Base-by-base conservation (phyloP, 2,113 vertebrate species). In the Apodemus speciosus region DNA sequence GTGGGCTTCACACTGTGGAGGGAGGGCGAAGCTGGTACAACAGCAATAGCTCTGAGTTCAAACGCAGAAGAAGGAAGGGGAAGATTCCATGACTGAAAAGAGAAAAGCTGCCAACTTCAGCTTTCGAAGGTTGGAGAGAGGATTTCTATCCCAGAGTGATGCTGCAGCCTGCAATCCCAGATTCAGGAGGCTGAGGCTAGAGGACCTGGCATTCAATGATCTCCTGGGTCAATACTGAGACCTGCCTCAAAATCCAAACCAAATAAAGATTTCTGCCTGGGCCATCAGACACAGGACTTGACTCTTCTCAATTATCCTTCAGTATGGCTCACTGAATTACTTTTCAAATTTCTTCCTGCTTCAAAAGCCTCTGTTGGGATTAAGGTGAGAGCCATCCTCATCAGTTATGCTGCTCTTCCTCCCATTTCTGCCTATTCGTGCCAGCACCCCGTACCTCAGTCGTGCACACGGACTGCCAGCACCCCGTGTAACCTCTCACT, bases 51-150 rank as follows among this genome's bases (percentile, higher is more conserved):
- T 95, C 53, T 38, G 20, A 14, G 58, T 80, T 72, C 49, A 90
- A 79, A 0, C 64, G 71, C 56, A 95, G 32, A 30, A 27, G 60
- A 62, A 60, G 20, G 18, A 85, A 80, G 89, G 43, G 14, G 13
- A 93, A 20, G 16, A 25, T 43, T 43, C 75, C n/a, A 46, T 5
- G 25, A 40, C 75, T 40, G 69, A 18, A 18, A 77, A 89, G 8
- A 88, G 3, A 94, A 95, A 80, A 93, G 64, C 69, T 80, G 62
- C 40, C 76, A 18, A 71, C 69, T 56, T 94, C 46, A 14, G 46
- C 5, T 83, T 90, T 51, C n/a, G 38, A 18, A 8, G 9, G 5
- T 76, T 71, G 60, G 85, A 92, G 64, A 56, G 3, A 83, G 58
- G 8, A 83, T 73, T 32, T 76, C 90, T 92, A 51, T 43, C 21